These are phyloP conservation scores for Macrophya annulata DNA, from an alignment of 2,888 invertebrate genomes.

Conservation along the genomic window DNA sequence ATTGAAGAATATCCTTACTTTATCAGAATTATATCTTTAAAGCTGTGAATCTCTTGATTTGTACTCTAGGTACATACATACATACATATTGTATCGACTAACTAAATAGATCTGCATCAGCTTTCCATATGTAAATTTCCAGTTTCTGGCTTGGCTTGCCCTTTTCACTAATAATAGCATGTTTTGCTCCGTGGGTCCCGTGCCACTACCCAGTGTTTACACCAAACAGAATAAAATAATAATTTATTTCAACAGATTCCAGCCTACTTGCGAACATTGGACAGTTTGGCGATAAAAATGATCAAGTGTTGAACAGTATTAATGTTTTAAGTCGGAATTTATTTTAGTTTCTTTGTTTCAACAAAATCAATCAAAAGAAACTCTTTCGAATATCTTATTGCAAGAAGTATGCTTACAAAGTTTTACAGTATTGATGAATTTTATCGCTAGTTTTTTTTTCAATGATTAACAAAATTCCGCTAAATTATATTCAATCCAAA, in stretches of 20 bases:
- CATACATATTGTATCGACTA: not conserved
- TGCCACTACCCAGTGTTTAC: constrained; percentile 44
- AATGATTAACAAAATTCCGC: not conserved
- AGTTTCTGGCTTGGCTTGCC: constrained; percentile 35
- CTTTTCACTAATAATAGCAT: constrained; percentile 24
- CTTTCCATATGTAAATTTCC: constrained; percentile 6
- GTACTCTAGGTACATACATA: constrained; percentile 7
- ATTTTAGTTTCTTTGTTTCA: not conserved
- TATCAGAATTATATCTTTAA: constrained; percentile 35
- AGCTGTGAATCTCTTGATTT: constrained; percentile 41
- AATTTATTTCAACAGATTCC: constrained; percentile 40
- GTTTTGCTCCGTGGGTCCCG: constrained; percentile 53
- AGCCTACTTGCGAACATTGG: not conserved
- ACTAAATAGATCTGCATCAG: constrained; percentile 32
- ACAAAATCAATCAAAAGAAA: not conserved
- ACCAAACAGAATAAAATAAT: constrained; percentile 36
- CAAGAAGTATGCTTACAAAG: not conserved
- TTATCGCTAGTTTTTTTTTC: not conserved
- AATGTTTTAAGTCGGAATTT: not conserved
- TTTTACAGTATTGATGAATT: not conserved
- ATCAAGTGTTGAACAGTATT: not conserved
- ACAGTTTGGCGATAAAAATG: not conserved
- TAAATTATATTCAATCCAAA: not conserved
- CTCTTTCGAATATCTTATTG: too few relatives aligned
- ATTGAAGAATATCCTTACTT: constrained; percentile 31